Base-by-base conservation (phyloP, 2,113 vertebrate genomes). In the Brachypteracias leptosomus region DNA sequence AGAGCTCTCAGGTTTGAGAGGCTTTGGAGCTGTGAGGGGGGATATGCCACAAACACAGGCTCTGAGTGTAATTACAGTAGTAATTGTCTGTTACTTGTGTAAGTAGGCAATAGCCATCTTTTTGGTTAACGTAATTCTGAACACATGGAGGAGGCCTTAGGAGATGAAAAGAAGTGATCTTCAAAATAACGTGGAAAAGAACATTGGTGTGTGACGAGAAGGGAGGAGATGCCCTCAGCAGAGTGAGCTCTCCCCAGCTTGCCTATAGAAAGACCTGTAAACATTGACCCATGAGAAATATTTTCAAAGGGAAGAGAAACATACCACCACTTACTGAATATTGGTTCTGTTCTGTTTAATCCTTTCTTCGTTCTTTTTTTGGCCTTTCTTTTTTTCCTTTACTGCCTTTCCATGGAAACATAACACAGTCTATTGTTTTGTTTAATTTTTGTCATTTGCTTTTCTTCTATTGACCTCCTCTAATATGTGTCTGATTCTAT, bases 371-470 rank as follows among this genome's bases (percentile, higher is more conserved):
- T 93, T 94, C 70, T 89, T 93, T 78, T 87, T 84, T 76, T 85
- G 20, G 33, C 21, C 59, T 74, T 93, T 83, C 54, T 92, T 95
- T 95, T 33, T 84, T 88, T 47, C 47, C 44, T 96, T 78, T 87
- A 62, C 93, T 93, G 73, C 38, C 73, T 95, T 96, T 92, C 92
- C 95, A 95, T 96, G 92, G 96, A 93, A 96, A 96, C 95, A 95
- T 76, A 96, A 97, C 93, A 95, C 19, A 82, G 76, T 10, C 73
- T 85, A 96, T 95, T 96, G 93, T 93, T 96, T 93, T 94, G 95
- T 95, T 96, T 96, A 96, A 78, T 94, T 96, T 96, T 89, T 94
- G 52, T 89, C 85, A 52, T 94, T 96, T 91, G 88, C 75, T 94
- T 96, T 89, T 92, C 86, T 94, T 90, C 79, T 93, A 94, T 87